Base-by-base conservation (phyloP, 2,113 vertebrate genomes). In the Nothobranchius furzeri region DNA sequence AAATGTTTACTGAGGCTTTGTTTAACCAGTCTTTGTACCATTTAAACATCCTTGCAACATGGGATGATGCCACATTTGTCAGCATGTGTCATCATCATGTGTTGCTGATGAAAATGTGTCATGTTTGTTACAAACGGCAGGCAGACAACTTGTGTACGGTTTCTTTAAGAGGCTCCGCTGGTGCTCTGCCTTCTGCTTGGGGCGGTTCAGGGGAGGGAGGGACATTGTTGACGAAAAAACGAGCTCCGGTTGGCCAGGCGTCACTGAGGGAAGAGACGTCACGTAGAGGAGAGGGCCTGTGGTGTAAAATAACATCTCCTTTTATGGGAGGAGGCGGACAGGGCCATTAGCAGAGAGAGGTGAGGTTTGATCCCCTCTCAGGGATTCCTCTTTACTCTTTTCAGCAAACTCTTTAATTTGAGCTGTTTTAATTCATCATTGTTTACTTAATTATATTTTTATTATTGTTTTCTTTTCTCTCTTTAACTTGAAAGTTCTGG, bases 251-350 rank as follows among this genome's bases (percentile, higher is more conserved):
- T 93, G 92, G 93, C 73, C 46, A 25, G 54, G 47, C 56, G 62
- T 24, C 48, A 12, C 75, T 63, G 63, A 76, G 82, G 69, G 67
- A 73, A 37, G 73, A 88, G 78, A 90, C 85, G 79, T 93, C 90
- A 93, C 80, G 53, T 1, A 79, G 82, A 83, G 89, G 90, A 89
- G 84, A 82, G 84, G 88, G 83, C 85, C 78, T 79, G 66, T 83
- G 78, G 90, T 90, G 87, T 93, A 92, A 92, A 93, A 94, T 93
- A 93, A 93, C 92, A 93, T 93, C 65, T 89, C 93, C 93, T 92
- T 93, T 80, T 93, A 92, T 89, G 85, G 89, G 77, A 71, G 48
- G 37, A 78, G 82, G 55, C 40, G 77, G 92, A 88, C 53, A 9
- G 63, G 72, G 76, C 91, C 92, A 93, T 83, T 90, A 51, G 81